These are phyloP conservation scores for Nemopilema nomurai DNA, from an alignment of 30 jellyfish, hydroid and myxozoan genomes.

Conservation along the genomic window DNA sequence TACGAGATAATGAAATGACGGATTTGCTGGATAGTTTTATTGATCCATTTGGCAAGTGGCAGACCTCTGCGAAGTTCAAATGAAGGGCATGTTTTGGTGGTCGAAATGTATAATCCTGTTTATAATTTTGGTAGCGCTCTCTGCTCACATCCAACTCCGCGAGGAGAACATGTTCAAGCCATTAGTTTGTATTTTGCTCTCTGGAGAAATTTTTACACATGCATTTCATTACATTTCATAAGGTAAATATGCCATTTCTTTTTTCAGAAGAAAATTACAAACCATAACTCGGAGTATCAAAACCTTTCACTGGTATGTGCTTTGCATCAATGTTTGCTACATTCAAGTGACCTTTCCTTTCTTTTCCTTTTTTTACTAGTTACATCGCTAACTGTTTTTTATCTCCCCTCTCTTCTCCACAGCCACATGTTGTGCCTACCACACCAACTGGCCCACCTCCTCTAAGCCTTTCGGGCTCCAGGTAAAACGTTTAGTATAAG, in stretches of 20 bases:
- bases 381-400: neutral
- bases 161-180: no score
- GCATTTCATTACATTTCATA: no score
- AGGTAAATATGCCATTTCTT: neutral
- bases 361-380: neutral
- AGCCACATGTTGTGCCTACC: conserved; percentile 98
- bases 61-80: no score
- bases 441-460: conserved; percentile 94
- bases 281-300: conserved; percentile 77
- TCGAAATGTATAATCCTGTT: no score
- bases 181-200: neutral
- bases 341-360: conserved; percentile 1
- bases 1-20: no score
- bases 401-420: conserved; percentile 1
- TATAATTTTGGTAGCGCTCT: no score
- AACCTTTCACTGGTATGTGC: conserved; percentile 53
- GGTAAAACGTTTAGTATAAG: neutral
- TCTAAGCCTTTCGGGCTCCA: conserved; percentile 50
- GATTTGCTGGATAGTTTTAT: no score
- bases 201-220: neutral
- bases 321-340: neutral
- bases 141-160: no score
- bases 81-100: no score
- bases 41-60: no score
- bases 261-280: conserved; percentile 69